Conservation (phyloP, 2,797 vertebrate species). For the Sarcophilus harrisii region DNA sequence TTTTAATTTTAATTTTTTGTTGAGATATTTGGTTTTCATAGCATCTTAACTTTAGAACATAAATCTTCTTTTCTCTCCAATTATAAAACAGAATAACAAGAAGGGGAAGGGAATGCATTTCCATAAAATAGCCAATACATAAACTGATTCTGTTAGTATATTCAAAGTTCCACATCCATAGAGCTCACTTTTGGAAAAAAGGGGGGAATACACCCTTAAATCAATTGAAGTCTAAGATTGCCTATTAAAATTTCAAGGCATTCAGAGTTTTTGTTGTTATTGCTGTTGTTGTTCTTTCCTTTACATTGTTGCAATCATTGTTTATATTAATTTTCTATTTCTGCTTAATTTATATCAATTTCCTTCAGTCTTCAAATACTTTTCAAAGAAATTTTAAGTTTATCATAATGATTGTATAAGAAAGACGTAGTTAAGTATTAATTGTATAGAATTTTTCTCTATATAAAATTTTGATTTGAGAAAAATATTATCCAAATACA, state of each 20-base stretch:
- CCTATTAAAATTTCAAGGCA: background rate
- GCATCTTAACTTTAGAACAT: background rate
- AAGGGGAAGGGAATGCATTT: background rate
- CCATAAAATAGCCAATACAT: background rate
- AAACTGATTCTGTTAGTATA: background rate
- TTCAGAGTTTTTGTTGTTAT: background rate
- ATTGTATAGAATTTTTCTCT: background rate
- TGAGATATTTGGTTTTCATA: background rate
- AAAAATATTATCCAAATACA: background rate
- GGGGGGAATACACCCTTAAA: background rate
- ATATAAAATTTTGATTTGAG: background rate
- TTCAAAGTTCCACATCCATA: background rate
- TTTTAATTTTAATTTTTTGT: background rate
- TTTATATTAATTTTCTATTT: background rate
- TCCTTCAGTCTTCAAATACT: background rate
- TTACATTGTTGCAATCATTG: background rate
- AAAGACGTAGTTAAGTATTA: background rate
- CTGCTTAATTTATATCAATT: background rate
- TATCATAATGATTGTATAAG: background rate
- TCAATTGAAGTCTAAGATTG: background rate
- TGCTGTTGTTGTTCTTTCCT: background rate
- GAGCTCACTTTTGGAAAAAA: background rate
- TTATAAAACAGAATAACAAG: background rate
- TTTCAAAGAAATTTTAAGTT: background rate
- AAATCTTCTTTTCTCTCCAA: background rate